Base-by-base conservation (phyloP, 2,888 invertebrate species). In the Tenthredo livida region DNA sequence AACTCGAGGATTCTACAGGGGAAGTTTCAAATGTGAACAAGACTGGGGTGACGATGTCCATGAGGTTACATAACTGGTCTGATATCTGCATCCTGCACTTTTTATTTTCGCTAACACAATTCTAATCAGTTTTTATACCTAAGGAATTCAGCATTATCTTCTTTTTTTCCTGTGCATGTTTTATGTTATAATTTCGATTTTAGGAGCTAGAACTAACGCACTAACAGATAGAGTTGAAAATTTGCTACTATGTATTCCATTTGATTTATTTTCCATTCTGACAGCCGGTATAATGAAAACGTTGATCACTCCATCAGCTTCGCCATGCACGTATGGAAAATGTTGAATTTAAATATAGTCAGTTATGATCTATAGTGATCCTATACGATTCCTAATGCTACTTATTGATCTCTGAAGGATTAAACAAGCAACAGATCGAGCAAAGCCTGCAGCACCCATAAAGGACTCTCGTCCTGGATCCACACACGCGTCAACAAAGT, bases 31-130 rank as follows among this genome's bases (percentile, higher is more conserved):
- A 94, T 85, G 85, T 88, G 86, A 93, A 93, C 17, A 95, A 95
- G 87, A 93, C 94, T 21, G 95, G 95, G 15, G 94, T 96, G 25
- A 96, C 95, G 17, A 95, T 96, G 95, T 95, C 95, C 6, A 95
- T 96, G 95, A 92, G 92, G 92, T 92, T 90, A 89, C 88, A 89
- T 86, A 88, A 88, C 88, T 90, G 89, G 89, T 90, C 89, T 89
- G 88, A 86, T 90, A 89, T 90, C 88, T 88, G 89, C 89, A 89
- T 87, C 88, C 87, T 88, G 88, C 89, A 89, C 88, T 83, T 83
- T 83, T 83, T 83, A 67, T 67, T 83, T 83, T 83, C 67, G 33
- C 67, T 80, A 80, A 80, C 80, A 80, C 72, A 54, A 54, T 88
- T 86, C 84, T 82, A 40, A 25, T 87, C 86, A 80, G 15, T 33